Evolutionary conservation across 2,113 vertebrate species (phyloP), one percentile per base, ranked within the genome.

Genomic region (Craseonycteris thonglongyai): DNA sequence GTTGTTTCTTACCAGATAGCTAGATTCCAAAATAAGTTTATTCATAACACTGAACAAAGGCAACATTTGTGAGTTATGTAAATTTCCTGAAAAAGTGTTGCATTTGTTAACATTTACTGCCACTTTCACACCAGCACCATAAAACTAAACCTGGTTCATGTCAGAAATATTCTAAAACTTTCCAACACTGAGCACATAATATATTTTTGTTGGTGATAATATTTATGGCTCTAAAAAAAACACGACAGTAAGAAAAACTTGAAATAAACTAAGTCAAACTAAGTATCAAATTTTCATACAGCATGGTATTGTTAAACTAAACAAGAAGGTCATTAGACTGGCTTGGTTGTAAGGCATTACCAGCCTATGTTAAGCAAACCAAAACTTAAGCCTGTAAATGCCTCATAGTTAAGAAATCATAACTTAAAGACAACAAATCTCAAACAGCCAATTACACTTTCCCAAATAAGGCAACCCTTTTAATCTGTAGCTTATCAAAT

Each of bases 41-140:
- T 95, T 97, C 95, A 68, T 88, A 95, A 96, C 59, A 86, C 58
- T 47, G 63, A 96, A 98, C 94, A 98, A 96, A 97, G 88, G 95
- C 88, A 68, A 89, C 92, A 95, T 88, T 95, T 96, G 68, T 93
- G 79, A 95, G 91, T 91, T 95, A 51, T 0, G 8, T 45, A 96
- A 83, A 90, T 96, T 97, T 83, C 81, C 95, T 94, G 51, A 88
- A 42, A 87, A 90, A 85, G 42, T 95, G 94, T 68, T 90, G 56
- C 30, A 61, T 88, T 94, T 98, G 85, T 97, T 94, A 96, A 30
- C 58, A 95, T 95, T 95, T 83, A 35, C 49, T 93, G 75, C 54
- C 76, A 47, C 42, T 49, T 65, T 51, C 19, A 72, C 18, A 87
- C 28, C 26, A 54, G 18, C 4, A 42, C 18, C 22, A 22, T 61